Conservation (phyloP, 2,113 vertebrate species). For the Tamias sibiricus region DNA sequence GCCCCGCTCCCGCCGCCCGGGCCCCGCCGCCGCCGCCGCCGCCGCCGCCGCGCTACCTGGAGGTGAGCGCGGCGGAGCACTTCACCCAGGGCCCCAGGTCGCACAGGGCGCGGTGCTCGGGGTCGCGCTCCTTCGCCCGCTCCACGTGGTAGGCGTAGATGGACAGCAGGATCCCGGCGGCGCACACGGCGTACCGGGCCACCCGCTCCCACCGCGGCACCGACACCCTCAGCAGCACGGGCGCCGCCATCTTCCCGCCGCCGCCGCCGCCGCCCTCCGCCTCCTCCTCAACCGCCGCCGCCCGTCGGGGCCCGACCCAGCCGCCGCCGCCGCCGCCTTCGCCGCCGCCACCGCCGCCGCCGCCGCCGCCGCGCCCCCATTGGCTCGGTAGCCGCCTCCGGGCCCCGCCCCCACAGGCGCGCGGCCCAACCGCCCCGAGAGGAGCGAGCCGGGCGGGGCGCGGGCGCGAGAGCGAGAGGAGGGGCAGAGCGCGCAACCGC, state of each 20-base stretch:
- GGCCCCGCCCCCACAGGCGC: conserved; percentile 75
- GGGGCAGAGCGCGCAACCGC: no score
- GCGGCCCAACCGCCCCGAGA: conserved; percentile 63
- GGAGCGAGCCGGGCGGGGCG: neutral
- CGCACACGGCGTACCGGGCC: conserved; percentile 95
- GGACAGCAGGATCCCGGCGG: conserved; percentile 94
- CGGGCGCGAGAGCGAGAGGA: conserved; percentile 37
- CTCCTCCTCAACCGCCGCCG: conserved; percentile 89
- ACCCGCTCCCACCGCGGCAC: conserved; percentile 98
- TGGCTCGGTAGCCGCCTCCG: conserved; percentile 83
- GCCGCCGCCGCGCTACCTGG: conserved; percentile 90
- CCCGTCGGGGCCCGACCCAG: conserved; percentile 95
- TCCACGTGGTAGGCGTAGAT: conserved; percentile 97
- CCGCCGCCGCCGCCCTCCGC: conserved; percentile 85
- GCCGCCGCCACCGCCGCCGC: conserved; percentile 81
- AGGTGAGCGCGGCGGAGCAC: conserved; percentile 96
- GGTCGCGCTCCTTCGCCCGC: conserved; percentile 92
- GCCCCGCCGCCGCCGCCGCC: conserved; percentile 49
- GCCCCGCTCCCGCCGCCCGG: no score
- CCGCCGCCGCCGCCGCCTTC: conserved; percentile 96
- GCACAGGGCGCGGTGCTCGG: conserved; percentile 92
- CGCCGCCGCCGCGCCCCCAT: conserved; percentile 89
- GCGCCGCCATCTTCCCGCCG: conserved; percentile 97
- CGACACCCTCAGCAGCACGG: conserved; percentile 98
- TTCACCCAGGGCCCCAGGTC: conserved; percentile 95